Conservation (phyloP, 2,888 invertebrate species). For the Euphydryas editha region DNA sequence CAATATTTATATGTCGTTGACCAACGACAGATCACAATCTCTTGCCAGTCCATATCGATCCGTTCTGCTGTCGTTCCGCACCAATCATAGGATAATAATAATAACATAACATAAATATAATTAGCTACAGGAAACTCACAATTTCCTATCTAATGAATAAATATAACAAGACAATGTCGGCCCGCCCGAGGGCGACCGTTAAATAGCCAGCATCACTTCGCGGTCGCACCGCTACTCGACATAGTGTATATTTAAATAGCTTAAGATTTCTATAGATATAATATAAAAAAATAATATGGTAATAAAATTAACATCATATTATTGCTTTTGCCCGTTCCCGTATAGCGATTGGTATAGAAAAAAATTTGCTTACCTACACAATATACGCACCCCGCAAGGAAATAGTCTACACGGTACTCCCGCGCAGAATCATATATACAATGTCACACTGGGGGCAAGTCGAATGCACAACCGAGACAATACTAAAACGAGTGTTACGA, state of each 20-base stretch:
- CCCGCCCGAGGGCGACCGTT: conserved; percentile 63
- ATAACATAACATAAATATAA: conserved; percentile 78
- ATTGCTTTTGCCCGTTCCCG: conserved; percentile 85
- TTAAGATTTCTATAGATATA: conserved; percentile 79
- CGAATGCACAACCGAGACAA: conserved; percentile 82
- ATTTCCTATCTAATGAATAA: conserved; percentile 83
- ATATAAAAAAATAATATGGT: conserved; percentile 84
- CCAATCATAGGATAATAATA: conserved; percentile 71
- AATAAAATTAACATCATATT: conserved; percentile 84
- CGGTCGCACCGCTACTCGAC: conserved; percentile 81
- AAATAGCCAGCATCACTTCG: conserved; percentile 80
- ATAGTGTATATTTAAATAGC: conserved; percentile 75
- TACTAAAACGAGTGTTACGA: conserved; percentile 73
- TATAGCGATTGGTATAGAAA: conserved; percentile 84
- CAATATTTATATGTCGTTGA: conserved; percentile 84
- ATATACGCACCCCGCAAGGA: conserved; percentile 55
- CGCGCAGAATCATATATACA: conserved; percentile 64
- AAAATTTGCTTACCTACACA: conserved; percentile 80
- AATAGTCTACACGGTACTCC: conserved; percentile 52
- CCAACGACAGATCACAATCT: conserved; percentile 84
- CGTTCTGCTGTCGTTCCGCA: conserved; percentile 78
- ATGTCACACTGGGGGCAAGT: conserved; percentile 81
- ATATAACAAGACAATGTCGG: conserved; percentile 78
- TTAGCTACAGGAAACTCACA: conserved; percentile 82
- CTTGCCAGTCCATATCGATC: conserved; percentile 78